A percentile compares a stretch with the other conserved stretches of the same genome.
phyloP scores from a whole-genome alignment of 2,113 vertebrate genomes.

The Indri indri region DNA sequence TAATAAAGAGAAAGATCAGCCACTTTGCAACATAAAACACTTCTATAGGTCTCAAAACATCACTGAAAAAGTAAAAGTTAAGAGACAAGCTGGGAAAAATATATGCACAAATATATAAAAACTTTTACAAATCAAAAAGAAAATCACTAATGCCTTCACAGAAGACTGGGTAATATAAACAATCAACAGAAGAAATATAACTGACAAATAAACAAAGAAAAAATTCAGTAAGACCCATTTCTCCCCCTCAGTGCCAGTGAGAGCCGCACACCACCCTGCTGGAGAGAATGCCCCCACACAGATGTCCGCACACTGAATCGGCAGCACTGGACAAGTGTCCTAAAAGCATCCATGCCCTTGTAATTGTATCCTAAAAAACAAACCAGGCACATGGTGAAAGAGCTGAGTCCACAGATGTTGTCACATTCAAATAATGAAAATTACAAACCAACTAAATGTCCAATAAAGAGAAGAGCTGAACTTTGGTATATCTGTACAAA shows the following conservation, averaged over 20 bases:
- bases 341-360: not conserved
- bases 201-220: not conserved
- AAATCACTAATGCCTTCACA: not conserved
- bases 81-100: not conserved
- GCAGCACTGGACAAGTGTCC: not conserved
- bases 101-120: not conserved
- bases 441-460: not conserved
- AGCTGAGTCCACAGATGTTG: not conserved
- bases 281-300: accelerated
- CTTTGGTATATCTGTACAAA: not conserved
- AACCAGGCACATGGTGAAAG: too few species aligned
- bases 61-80: not conserved
- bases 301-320: not conserved
- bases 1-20: not conserved
- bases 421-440: not conserved
- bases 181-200: not conserved
- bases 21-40: not conserved
- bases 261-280: not conserved
- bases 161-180: not conserved
- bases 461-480: not conserved
- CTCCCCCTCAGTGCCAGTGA: not conserved
- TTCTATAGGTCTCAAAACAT: not conserved
- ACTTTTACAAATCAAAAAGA: not conserved
- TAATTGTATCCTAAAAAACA: not conserved
- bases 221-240: not conserved